Percentiles rank a stretch among this genome's conserved stretches.
These are phyloP conservation scores for Mormyrops attenuatus DNA, from an alignment of 2,797 vertebrate species.

Conservation along the genomic window DNA sequence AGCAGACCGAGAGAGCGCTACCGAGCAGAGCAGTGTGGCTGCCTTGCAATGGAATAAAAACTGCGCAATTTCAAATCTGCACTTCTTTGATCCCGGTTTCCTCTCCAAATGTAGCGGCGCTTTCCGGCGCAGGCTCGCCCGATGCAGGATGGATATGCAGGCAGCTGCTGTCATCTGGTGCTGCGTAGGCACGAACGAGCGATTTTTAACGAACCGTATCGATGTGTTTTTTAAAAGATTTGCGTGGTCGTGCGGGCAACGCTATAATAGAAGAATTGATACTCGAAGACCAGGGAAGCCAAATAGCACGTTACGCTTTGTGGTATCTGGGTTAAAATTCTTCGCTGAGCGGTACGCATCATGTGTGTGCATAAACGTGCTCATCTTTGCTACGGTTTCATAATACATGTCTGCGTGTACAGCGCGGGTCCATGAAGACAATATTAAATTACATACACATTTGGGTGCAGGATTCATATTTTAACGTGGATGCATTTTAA, in stretches of 20 bases:
- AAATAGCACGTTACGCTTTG: neutral
- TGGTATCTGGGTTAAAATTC: neutral
- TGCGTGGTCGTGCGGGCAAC: slow-evolving; percentile 36
- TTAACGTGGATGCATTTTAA: slow-evolving; percentile 29
- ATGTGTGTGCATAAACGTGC: slow-evolving; percentile 25
- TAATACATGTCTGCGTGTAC: slow-evolving; percentile 33
- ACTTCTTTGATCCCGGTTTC: slow-evolving; percentile 29
- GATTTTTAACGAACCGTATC: slow-evolving; percentile 34
- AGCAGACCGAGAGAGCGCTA: slow-evolving; percentile 36
- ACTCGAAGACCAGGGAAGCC: slow-evolving; percentile 19
- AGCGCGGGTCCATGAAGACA: slow-evolving; percentile 37
- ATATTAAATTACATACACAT: slow-evolving; percentile 43
- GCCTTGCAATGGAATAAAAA: slow-evolving; percentile 66
- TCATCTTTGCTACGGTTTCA: slow-evolving; percentile 32
- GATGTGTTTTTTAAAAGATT: slow-evolving; percentile 29
- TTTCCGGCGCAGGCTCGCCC: neutral
- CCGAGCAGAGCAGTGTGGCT: slow-evolving; percentile 50
- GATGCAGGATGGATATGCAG: slow-evolving; percentile 26
- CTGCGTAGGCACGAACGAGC: slow-evolving; percentile 27
- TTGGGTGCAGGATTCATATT: slow-evolving; percentile 28
- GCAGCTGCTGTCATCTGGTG: slow-evolving; percentile 19
- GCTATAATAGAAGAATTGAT: slow-evolving; percentile 14
- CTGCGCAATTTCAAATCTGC: slow-evolving; percentile 63
- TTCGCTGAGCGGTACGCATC: slow-evolving; percentile 14
- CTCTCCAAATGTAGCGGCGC: slow-evolving; percentile 13